Percentiles rank a stretch among this genome's conserved stretches.
These are phyloP conservation scores for Leptinotarsa texana DNA, from an alignment of 1,140 invertebrate species.

Conservation along the genomic window DNA sequence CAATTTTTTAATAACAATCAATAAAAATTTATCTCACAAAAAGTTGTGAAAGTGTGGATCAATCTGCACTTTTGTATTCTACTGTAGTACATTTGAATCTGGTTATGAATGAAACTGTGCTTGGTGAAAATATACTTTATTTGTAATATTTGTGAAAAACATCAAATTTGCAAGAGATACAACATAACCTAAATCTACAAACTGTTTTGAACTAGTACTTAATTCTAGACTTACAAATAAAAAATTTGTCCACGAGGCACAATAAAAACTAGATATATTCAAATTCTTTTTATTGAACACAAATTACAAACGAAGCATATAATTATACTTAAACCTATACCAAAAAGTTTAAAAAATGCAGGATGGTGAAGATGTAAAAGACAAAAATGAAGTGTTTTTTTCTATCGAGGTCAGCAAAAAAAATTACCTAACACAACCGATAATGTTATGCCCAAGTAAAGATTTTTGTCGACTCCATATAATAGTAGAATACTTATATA, in stretches of 20 bases:
- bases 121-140: constrained; percentile 38
- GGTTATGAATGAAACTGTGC: neutral
- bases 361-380: constrained; percentile 33
- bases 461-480: constrained; percentile 7
- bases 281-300: constrained; percentile 36
- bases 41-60: no score
- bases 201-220: constrained; percentile 21
- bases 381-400: constrained; percentile 30
- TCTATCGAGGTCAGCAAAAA: constrained; percentile 16
- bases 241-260: constrained; percentile 31
- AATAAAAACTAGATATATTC: constrained; percentile 27
- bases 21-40: no score
- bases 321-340: constrained; percentile 31
- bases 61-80: no score
- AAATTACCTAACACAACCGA: constrained; percentile 16
- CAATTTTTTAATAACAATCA: no score
- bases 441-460: constrained; percentile 3
- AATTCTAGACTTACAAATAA: constrained; percentile 27
- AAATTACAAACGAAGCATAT: constrained; percentile 29
- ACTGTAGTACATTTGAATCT: no score
- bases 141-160: constrained; percentile 30
- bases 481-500: constrained; percentile 26
- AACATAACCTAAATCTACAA: constrained; percentile 19
- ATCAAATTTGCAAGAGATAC: constrained; percentile 22
- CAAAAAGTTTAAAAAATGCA: constrained; percentile 29